These are phyloP conservation scores for Aegithalos caudatus DNA, from an alignment of 2,113 vertebrate species.

Conservation along the genomic window DNA sequence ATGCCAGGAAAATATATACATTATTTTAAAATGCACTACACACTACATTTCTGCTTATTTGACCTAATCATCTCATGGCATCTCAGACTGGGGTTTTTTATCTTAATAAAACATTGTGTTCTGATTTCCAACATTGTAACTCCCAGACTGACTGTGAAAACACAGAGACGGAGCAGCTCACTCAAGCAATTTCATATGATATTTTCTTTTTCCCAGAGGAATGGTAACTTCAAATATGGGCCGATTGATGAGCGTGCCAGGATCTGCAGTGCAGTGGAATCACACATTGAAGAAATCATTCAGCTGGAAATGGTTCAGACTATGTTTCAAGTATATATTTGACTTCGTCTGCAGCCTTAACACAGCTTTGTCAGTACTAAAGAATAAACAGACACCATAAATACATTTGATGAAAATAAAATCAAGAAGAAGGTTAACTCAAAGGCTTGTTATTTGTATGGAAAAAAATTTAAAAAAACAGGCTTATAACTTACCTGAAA, in stretches of 20 bases:
- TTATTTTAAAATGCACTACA: neutral
- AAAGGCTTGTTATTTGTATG: neutral
- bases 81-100: neutral
- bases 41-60: neutral
- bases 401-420: neutral
- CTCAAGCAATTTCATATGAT: neutral
- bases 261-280: neutral
- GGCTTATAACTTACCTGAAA: neutral
- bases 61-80: neutral
- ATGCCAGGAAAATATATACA: neutral
- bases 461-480: neutral
- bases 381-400: neutral
- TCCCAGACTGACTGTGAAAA: neutral
- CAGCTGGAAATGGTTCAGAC: neutral
- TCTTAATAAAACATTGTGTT: neutral
- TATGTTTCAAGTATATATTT: neutral
- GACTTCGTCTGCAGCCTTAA: neutral
- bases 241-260: neutral
- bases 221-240: neutral
- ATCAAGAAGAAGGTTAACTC: neutral
- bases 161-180: neutral
- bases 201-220: neutral
- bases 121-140: neutral
- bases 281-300: neutral
- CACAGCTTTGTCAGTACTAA: neutral